phyloP scores from a whole-genome alignment of 2,888 invertebrate species.

The Chrysopilus asiliformis region DNA sequence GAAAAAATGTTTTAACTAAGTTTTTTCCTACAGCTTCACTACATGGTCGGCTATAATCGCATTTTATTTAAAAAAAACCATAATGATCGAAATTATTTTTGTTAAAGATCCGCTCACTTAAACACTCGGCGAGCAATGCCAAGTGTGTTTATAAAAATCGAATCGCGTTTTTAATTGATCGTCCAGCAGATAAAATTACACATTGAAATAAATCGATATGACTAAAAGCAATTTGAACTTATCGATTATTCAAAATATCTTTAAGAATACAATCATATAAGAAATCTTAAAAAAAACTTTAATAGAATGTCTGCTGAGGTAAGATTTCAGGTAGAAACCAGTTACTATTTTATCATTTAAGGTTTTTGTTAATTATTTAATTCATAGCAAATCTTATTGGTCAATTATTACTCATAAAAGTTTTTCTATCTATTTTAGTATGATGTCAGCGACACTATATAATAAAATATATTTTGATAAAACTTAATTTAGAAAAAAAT shows the following conservation, averaged over 20 bases:
- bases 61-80: slow-evolving; percentile 5
- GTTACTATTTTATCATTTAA: slow-evolving; percentile 1
- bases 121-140: slow-evolving; percentile 39
- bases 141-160: slow-evolving; percentile 31
- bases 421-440: too few species aligned
- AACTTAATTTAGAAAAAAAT: too few species aligned
- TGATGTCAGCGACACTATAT: too few species aligned
- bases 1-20: slow-evolving; percentile 9
- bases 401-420: too few species aligned
- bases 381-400: slow-evolving; percentile 3
- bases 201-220: too few species aligned
- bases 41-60: slow-evolving; percentile 6
- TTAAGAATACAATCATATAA: too few species aligned
- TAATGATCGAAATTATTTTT: slow-evolving; percentile 5
- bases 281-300: too few species aligned
- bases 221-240: too few species aligned
- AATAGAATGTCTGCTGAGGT: slow-evolving; percentile 24
- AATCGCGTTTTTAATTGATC: slow-evolving; percentile 35
- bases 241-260: too few species aligned
- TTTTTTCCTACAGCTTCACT: slow-evolving; percentile 15
- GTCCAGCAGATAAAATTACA: slow-evolving; percentile 16
- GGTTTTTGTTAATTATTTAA: slow-evolving; percentile 2
- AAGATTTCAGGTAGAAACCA: slow-evolving; percentile 29
- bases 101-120: too few species aligned
- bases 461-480: too few species aligned